These are phyloP conservation scores for Plodia interpunctella DNA, from an alignment of 1,140 invertebrate species.

Conservation along the genomic window DNA sequence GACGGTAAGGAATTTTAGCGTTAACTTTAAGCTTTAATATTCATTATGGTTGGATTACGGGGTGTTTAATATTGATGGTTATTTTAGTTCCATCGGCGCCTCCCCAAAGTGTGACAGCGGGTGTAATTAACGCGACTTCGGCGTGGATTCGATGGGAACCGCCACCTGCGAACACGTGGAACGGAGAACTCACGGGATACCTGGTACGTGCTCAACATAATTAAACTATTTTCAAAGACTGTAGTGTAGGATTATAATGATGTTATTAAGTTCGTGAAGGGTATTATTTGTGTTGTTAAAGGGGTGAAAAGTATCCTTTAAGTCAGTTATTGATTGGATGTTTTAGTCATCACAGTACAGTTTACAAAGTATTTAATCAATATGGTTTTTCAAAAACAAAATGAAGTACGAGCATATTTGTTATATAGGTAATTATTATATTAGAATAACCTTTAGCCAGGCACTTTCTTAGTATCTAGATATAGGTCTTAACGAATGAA, in stretches of 20 bases:
- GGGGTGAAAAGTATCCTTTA: not conserved
- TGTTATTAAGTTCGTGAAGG: constrained; percentile 12
- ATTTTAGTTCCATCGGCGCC: constrained; percentile 78
- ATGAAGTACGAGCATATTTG: no score
- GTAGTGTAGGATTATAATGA: constrained; percentile 10
- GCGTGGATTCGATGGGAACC: constrained; percentile 87
- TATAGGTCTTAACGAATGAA: constrained; percentile 4
- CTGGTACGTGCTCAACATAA: constrained; percentile 75
- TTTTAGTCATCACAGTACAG: constrained; percentile 68
- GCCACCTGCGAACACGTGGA: constrained; percentile 83
- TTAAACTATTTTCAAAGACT: constrained; percentile 14
- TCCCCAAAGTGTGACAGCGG: constrained; percentile 85
- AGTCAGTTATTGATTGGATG: not conserved
- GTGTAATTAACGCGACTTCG: constrained; percentile 87
- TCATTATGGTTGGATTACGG: constrained; percentile 11
- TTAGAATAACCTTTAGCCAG: not conserved
- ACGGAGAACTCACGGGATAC: constrained; percentile 87
- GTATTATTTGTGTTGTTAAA: constrained; percentile 2
- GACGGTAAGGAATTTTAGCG: constrained; percentile 79
- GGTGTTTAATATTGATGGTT: constrained; percentile 15
- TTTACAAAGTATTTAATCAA: no score
- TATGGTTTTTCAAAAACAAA: no score
- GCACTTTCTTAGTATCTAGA: not conserved
- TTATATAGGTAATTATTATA: constrained; percentile 56
- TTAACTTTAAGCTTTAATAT: constrained; percentile 6